A percentile compares a stretch with the other conserved stretches of the same genome.
These are phyloP conservation scores for Arctia plantaginis DNA, from an alignment of 2,888 invertebrate species.

Conservation along the genomic window DNA sequence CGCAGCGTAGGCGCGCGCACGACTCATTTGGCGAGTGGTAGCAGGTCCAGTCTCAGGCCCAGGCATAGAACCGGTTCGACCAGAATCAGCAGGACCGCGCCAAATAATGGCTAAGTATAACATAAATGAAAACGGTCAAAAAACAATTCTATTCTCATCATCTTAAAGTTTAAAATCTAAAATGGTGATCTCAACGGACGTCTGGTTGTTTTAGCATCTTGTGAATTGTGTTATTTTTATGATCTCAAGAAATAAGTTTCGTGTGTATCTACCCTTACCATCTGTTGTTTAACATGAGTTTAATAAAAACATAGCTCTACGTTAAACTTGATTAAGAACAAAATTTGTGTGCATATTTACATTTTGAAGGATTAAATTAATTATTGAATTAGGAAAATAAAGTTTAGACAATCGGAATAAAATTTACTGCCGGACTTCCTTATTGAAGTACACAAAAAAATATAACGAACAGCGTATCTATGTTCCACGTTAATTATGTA, in stretches of 20 bases:
- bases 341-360: background rate
- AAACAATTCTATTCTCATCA: constrained; percentile 58
- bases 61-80: constrained; percentile 81
- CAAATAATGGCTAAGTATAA: constrained; percentile 71
- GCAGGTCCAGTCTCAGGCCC: constrained; percentile 82
- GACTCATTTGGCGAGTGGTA: constrained; percentile 79
- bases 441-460: constrained; percentile 27
- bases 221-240: constrained; percentile 69
- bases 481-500: constrained; percentile 8
- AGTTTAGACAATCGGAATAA: background rate
- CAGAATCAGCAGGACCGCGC: constrained; percentile 77
- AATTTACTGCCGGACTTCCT: constrained; percentile 5
- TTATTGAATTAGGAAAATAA: background rate
- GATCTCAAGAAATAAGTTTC: constrained; percentile 55
- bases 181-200: constrained; percentile 45
- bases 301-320: background rate
- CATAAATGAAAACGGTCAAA: constrained; percentile 54
- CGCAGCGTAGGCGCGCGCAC: constrained; percentile 74
- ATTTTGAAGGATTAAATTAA: background rate
- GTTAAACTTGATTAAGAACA: background rate
- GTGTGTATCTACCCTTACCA: constrained; percentile 25
- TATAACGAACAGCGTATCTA: constrained; percentile 7
- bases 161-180: constrained; percentile 60
- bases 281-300: background rate
- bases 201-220: constrained; percentile 61